phyloP scores from a whole-genome alignment of 1,140 invertebrate species.

The Diorhabda carinulata region DNA sequence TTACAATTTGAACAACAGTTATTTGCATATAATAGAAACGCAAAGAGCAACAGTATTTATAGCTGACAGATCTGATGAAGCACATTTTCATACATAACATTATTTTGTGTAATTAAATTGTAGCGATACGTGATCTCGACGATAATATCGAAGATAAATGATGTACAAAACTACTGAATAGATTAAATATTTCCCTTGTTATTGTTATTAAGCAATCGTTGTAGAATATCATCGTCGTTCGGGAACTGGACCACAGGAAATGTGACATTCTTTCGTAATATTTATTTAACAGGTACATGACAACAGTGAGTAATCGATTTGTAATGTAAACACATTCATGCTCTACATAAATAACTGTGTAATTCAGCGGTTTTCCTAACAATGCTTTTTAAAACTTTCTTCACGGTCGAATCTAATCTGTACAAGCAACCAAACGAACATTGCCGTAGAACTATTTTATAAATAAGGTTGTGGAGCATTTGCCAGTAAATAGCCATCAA shows the following conservation, averaged over 20 bases:
- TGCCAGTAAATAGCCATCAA: too few relatives aligned
- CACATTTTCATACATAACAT: conserved; percentile 29
- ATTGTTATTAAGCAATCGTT: too few relatives aligned
- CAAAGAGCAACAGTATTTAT: conserved; percentile 26
- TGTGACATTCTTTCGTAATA: too few relatives aligned
- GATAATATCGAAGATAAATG: not conserved
- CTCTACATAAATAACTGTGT: conserved; percentile 33
- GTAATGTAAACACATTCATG: conserved; percentile 26
- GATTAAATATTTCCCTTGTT: too few relatives aligned
- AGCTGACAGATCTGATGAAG: conserved; percentile 29
- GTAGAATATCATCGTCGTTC: too few relatives aligned
- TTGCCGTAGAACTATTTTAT: too few relatives aligned
- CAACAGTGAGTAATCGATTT: not conserved
- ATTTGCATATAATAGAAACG: conserved; percentile 39
- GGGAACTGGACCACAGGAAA: too few relatives aligned
- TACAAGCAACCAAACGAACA: conserved; percentile 33
- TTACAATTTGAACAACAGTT: conserved; percentile 39
- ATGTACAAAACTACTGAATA: too few relatives aligned
- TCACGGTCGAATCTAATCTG: conserved; percentile 35
- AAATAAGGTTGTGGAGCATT: too few relatives aligned
- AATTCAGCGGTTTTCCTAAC: conserved; percentile 28
- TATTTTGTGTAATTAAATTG: conserved; percentile 23
- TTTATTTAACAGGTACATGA: too few relatives aligned
- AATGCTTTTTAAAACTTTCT: conserved; percentile 32
- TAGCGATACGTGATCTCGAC: not conserved